Conservation (phyloP, 2,888 invertebrate species). For the Biston stratarius region DNA sequence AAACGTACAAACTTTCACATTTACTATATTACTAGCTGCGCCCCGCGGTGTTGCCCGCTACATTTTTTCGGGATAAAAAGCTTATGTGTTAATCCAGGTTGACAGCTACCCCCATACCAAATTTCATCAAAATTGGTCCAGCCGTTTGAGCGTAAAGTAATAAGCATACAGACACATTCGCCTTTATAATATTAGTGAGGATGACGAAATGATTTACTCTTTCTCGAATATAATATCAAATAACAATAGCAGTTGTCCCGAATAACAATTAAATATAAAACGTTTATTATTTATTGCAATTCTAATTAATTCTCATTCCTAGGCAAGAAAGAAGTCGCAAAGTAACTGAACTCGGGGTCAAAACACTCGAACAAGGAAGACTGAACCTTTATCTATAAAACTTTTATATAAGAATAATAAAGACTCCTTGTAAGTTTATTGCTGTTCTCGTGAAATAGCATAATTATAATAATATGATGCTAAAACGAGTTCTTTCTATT, state of each 20-base stretch:
- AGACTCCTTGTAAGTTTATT: conserved; percentile 25
- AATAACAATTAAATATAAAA: neutral
- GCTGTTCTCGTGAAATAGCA: conserved; percentile 21
- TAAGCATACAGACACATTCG: too few species aligned
- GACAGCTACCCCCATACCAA: too few species aligned
- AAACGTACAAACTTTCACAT: too few species aligned
- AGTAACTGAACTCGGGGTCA: conserved; percentile 40
- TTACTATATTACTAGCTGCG: too few species aligned
- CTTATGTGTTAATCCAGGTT: too few species aligned
- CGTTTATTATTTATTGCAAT: neutral
- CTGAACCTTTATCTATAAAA: conserved; percentile 41
- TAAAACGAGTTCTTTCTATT: conserved; percentile 5
- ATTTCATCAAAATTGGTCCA: too few species aligned
- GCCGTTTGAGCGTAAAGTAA: too few species aligned
- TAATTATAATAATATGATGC: conserved; percentile 7
- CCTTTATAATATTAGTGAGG: too few species aligned
- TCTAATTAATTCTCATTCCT: neutral
- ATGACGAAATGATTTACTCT: too few species aligned
- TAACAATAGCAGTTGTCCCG: neutral
- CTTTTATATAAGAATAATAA: conserved; percentile 32
- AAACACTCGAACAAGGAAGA: conserved; percentile 41
- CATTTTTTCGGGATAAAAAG: too few species aligned
- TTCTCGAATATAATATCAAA: too few species aligned
- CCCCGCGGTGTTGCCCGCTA: too few species aligned
- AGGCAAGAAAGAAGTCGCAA: conserved; percentile 8